Percentiles rank a stretch among this genome's conserved stretches.
These are phyloP conservation scores for Caenorhabditis inopinata DNA, from an alignment of 1,140 invertebrate genomes.

Conservation along the genomic window DNA sequence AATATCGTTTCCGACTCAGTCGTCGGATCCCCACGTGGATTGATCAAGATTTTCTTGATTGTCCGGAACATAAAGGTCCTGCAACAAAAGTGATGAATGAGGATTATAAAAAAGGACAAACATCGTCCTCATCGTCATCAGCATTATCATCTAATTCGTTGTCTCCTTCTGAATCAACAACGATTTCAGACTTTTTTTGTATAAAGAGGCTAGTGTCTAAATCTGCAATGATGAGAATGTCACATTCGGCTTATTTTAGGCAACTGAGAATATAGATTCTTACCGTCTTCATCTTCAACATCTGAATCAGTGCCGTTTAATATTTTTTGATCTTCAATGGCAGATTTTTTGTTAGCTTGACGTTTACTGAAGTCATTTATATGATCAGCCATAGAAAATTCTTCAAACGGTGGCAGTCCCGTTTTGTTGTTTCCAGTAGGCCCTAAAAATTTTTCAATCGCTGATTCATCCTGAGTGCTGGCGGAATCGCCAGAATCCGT, in stretches of 20 bases:
- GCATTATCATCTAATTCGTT: background rate
- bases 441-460: background rate
- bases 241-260: too few relatives aligned
- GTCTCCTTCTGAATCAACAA: background rate
- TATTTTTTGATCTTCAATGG: background rate
- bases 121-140: background rate
- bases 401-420: background rate
- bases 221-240: background rate
- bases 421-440: background rate
- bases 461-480: background rate
- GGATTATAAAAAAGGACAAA: background rate
- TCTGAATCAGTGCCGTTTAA: too few relatives aligned
- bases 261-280: too few relatives aligned
- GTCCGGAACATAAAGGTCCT: background rate
- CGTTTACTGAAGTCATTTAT: background rate
- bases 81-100: background rate
- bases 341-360: background rate
- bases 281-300: too few relatives aligned
- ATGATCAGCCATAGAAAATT: background rate
- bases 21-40: background rate
- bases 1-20: too few relatives aligned
- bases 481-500: too few relatives aligned
- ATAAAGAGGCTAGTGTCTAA: background rate
- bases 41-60: background rate
- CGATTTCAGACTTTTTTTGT: background rate